phyloP scores from a whole-genome alignment of 2,113 vertebrate genomes.

The human (Homo sapiens) region DNA sequence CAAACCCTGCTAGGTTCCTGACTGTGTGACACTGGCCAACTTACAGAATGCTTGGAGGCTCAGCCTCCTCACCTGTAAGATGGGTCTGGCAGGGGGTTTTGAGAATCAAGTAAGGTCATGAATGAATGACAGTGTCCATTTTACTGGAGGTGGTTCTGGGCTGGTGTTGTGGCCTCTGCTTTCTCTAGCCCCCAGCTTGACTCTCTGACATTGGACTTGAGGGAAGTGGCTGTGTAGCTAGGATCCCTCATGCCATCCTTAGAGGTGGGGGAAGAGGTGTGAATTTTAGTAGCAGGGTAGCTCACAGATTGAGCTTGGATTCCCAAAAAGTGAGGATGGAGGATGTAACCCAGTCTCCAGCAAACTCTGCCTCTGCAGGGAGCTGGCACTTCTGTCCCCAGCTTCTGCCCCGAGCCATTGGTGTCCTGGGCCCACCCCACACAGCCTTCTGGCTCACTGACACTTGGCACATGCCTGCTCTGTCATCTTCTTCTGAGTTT shows the following conservation, averaged over 20 bases:
- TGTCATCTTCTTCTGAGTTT: not conserved
- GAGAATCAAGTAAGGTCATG: not conserved
- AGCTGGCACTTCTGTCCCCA: not conserved
- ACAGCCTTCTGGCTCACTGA: not conserved
- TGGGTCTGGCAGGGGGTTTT: not conserved
- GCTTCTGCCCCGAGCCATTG: not conserved
- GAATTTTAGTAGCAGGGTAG: not conserved
- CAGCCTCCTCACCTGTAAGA: not conserved
- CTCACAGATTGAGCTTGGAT: not conserved
- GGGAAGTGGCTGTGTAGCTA: rapidly evolving
- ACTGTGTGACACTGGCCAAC: not conserved
- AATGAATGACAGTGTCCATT: not conserved
- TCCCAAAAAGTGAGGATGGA: not conserved
- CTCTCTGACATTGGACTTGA: not conserved
- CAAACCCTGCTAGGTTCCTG: not conserved
- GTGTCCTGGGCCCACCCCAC: not conserved
- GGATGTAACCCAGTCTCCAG: not conserved
- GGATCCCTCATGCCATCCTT: not conserved
- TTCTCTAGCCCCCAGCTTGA: not conserved
- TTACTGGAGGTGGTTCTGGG: not conserved
- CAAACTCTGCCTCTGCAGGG: not conserved
- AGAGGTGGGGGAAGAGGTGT: not conserved
- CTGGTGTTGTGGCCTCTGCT: not conserved
- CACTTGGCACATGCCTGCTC: not conserved
- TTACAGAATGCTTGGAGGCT: not conserved